A percentile compares a stretch with the other conserved stretches of the same genome.
These are phyloP conservation scores for Agonopterix heracliana DNA, from an alignment of 2,888 invertebrate genomes.

Conservation along the genomic window DNA sequence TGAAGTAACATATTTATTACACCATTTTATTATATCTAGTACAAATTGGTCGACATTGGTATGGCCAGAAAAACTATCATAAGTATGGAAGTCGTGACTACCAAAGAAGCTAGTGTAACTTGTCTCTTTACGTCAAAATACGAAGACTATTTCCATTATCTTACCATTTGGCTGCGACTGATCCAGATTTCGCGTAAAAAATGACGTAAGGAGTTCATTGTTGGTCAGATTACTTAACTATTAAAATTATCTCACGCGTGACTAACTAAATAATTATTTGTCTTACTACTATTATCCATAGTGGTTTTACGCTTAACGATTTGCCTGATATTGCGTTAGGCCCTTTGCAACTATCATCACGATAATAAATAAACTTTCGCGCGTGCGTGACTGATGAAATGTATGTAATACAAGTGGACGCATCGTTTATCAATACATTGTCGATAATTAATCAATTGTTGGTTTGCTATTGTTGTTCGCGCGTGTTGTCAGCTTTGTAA, in stretches of 20 bases:
- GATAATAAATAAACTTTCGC: constrained; percentile 10
- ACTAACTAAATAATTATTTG: constrained; percentile 2
- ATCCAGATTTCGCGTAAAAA: constrained; percentile 17
- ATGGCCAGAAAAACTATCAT: too few relatives aligned
- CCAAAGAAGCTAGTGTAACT: too few relatives aligned
- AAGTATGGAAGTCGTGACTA: too few relatives aligned
- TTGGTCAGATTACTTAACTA: constrained; percentile 6
- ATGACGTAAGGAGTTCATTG: constrained; percentile 23
- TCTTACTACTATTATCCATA: too few relatives aligned
- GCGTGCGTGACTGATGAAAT: constrained; percentile 20
- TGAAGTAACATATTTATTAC: too few relatives aligned
- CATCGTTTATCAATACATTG: constrained; percentile 23
- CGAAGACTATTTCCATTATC: constrained; percentile 21
- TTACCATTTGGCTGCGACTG: constrained; percentile 16
- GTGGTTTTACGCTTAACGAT: too few relatives aligned
- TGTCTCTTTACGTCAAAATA: too few relatives aligned
- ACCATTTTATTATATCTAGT: too few relatives aligned
- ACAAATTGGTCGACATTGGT: too few relatives aligned
- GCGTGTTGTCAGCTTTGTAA: background rate
- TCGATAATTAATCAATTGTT: constrained; percentile 30
- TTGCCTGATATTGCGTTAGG: too few relatives aligned
- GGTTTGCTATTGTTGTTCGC: constrained; percentile 18
- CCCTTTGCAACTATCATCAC: background rate
- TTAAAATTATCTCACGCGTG: constrained; percentile 4
- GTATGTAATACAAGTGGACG: constrained; percentile 5